These are phyloP conservation scores for Melanophora roralis DNA, from an alignment of 2,888 invertebrate genomes.

Conservation along the genomic window DNA sequence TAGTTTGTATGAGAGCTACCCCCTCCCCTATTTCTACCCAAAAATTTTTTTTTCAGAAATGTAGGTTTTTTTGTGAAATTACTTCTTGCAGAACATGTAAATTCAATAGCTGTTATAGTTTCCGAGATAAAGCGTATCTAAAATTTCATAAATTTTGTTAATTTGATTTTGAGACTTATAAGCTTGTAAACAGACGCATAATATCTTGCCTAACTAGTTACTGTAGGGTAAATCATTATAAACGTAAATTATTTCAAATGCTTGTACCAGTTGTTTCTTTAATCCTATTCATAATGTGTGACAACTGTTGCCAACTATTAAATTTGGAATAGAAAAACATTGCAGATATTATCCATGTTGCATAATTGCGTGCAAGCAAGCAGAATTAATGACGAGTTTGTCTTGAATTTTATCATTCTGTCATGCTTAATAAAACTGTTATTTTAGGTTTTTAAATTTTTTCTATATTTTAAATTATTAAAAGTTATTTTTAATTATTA, in stretches of 20 bases:
- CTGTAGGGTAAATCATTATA: neutral
- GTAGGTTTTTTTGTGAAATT: no score
- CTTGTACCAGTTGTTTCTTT: neutral
- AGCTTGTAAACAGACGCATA: no score
- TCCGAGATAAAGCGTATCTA: no score
- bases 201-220: neutral
- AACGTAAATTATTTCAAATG: slow-evolving; percentile 6
- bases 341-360: neutral
- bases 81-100: no score
- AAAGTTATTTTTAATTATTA: no score
- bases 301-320: slow-evolving; percentile 32
- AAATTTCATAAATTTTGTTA: no score
- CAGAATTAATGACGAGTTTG: slow-evolving; percentile 20
- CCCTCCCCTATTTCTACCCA: no score
- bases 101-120: no score
- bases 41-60: no score
- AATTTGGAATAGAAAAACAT: neutral
- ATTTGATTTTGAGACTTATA: no score
- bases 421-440: slow-evolving; percentile 29
- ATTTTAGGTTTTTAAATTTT: slow-evolving; percentile 14
- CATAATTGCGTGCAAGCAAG: slow-evolving; percentile 44
- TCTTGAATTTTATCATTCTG: slow-evolving; percentile 3
- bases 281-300: slow-evolving; percentile 2
- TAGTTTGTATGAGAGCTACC: no score
- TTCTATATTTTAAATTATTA: neutral